These are phyloP conservation scores for Acridotheres tristis DNA, from an alignment of 2,797 vertebrate genomes.

Conservation along the genomic window DNA sequence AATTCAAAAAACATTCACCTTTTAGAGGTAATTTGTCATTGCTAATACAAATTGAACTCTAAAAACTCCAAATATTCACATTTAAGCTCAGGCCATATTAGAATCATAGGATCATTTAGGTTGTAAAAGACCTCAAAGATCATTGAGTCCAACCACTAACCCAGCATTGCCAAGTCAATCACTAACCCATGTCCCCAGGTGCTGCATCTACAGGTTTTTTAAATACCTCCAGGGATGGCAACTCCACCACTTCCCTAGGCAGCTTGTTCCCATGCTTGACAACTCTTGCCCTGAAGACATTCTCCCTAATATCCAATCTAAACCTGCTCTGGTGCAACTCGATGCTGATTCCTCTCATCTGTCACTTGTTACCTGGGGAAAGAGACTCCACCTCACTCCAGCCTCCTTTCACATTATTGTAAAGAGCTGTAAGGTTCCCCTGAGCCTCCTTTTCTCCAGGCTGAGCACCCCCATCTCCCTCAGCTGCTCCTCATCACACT, in stretches of 20 bases:
- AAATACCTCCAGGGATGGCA: background rate
- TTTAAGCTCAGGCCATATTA: background rate
- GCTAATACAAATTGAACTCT: background rate
- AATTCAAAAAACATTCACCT: background rate
- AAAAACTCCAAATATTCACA: background rate
- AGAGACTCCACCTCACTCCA: rapidly evolving
- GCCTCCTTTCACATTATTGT: background rate
- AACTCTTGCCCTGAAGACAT: background rate
- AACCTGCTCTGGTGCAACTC: background rate
- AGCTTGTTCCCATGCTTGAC: background rate
- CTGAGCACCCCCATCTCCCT: rapidly evolving
- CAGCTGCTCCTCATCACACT: background rate
- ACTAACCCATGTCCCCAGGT: background rate
- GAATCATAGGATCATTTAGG: background rate
- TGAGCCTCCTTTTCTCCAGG: background rate
- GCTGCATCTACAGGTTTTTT: rapidly evolving
- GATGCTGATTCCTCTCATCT: background rate
- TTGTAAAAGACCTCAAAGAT: background rate
- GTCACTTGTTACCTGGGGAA: background rate
- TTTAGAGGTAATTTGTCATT: background rate
- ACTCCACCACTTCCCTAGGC: background rate
- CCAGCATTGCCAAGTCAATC: background rate
- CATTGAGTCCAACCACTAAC: rapidly evolving
- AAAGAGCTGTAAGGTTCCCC: background rate
- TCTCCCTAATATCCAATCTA: background rate